A percentile compares a stretch with the other conserved stretches of the same genome.
Evolutionary conservation across 2,113 vertebrate species (phyloP).

Genomic region (Telmatochromis sp.): DNA sequence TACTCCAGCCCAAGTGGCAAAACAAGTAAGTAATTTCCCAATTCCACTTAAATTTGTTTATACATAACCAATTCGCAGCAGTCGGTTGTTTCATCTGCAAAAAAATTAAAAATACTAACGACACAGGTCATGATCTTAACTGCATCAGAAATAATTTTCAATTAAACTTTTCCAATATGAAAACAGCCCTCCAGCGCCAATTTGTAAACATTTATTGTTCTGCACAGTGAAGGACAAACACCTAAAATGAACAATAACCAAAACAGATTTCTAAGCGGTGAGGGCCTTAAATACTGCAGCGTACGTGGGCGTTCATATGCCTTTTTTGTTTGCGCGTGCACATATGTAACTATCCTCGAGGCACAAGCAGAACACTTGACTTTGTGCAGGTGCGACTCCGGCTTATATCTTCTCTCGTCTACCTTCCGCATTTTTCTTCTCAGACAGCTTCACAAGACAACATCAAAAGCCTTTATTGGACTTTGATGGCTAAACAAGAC

Average conservation of each 20-base stretch:
- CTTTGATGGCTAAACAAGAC: neutral
- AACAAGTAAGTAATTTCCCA: neutral
- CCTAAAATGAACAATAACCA: neutral
- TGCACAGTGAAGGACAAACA: neutral
- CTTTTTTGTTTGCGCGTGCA: neutral
- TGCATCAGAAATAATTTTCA: neutral
- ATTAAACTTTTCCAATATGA: neutral
- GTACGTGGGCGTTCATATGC: fast-evolving
- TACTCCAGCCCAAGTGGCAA: neutral
- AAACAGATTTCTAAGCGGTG: neutral
- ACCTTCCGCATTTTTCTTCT: neutral
- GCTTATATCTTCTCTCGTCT: neutral
- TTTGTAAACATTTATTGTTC: neutral
- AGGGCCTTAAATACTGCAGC: neutral
- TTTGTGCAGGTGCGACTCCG: neutral
- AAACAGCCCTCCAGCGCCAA: neutral
- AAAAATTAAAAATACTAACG: fast-evolving
- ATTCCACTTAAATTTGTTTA: neutral
- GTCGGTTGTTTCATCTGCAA: neutral
- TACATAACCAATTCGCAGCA: neutral
- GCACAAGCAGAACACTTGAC: neutral
- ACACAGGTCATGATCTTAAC: neutral
- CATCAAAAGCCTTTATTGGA: neutral
- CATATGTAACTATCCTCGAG: neutral
- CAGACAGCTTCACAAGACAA: neutral